Evolutionary conservation across 2,888 invertebrate genomes (phyloP).

Genomic region (Siphlonurus alternatus): DNA sequence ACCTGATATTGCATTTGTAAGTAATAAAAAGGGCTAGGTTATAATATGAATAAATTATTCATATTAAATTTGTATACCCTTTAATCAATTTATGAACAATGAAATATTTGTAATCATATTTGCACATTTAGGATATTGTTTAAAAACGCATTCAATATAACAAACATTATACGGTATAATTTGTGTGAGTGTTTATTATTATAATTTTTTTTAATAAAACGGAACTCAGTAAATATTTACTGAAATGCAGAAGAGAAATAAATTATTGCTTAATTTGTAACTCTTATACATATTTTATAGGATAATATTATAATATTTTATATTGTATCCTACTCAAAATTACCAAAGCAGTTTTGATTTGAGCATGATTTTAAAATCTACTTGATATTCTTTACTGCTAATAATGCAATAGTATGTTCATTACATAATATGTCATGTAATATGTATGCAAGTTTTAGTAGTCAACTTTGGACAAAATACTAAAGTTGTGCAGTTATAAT

Average conservation of each 20-base stretch:
- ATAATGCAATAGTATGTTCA: too few relatives aligned
- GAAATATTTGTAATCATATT: background rate
- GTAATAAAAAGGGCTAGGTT: background rate
- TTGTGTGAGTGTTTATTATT: background rate
- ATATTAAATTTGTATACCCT: background rate
- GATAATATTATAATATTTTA: background rate
- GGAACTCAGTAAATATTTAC: background rate
- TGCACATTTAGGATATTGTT: background rate
- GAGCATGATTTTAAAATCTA: background rate
- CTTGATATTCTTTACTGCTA: too few relatives aligned
- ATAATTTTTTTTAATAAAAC: background rate
- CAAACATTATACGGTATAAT: too few relatives aligned
- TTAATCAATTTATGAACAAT: background rate
- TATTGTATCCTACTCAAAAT: background rate
- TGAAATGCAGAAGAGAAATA: background rate
- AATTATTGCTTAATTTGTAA: background rate
- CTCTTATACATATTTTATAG: background rate
- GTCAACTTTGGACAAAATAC: too few relatives aligned
- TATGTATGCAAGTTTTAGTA: too few relatives aligned
- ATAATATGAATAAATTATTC: background rate
- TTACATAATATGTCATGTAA: too few relatives aligned
- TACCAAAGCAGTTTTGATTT: background rate
- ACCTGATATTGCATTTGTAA: background rate
- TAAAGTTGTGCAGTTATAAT: too few relatives aligned
- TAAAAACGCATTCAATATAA: background rate